Base-by-base conservation (phyloP, 2,113 vertebrate genomes). In the Ictidomys tridecemlineatus region DNA sequence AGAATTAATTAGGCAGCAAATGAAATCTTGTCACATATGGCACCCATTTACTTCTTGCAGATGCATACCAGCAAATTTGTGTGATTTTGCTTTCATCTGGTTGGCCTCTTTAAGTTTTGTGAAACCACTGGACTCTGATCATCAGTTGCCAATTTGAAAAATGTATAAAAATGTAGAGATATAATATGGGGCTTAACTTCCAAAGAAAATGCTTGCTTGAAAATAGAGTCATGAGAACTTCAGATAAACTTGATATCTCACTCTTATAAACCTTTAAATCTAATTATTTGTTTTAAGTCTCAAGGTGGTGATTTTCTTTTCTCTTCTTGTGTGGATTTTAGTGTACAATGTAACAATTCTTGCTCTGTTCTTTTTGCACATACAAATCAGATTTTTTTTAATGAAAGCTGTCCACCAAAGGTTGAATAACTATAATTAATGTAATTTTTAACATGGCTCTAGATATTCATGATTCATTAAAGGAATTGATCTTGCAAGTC, bases 1-100 rank as follows among this genome's bases (percentile, higher is more conserved):
- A 97, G 77, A 97, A 97, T 92, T 97, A 96, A 97, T 96, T 96
- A 96, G 39, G 76, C 94, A 97, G 85, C 91, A 94, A 97, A 56
- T 98, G 93, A 97, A 98, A 96, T 95, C 93, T 91, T 96, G 39
- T 96, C 89, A 97, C 94, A 98, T 74, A 98, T 92, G 65, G 89
- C 45, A 80, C 56, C 96, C 92, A 93, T 87, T 96, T 97, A n/a
- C 48, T 95, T 92, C 95, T 90, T 92, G 76, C 56, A 97, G 93
- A 79, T 86, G 39, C 39, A 79, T 37, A 95, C n/a, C 69, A 93
- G 79, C 22, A 91, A 61, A 67, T 70, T 39, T 24, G 16, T 2
- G 16, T 73, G 76, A 11, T 53, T 89, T 94, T 95, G 83, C 37
- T 94, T 92, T 89, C n/a, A 87, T 94, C 85, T 65, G 83, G 14